A percentile compares a stretch with the other conserved stretches of the same genome.
These are phyloP conservation scores for Nemopilema nomurai DNA, from an alignment of 30 jellyfish, hydroid and myxozoan genomes.

Conservation along the genomic window DNA sequence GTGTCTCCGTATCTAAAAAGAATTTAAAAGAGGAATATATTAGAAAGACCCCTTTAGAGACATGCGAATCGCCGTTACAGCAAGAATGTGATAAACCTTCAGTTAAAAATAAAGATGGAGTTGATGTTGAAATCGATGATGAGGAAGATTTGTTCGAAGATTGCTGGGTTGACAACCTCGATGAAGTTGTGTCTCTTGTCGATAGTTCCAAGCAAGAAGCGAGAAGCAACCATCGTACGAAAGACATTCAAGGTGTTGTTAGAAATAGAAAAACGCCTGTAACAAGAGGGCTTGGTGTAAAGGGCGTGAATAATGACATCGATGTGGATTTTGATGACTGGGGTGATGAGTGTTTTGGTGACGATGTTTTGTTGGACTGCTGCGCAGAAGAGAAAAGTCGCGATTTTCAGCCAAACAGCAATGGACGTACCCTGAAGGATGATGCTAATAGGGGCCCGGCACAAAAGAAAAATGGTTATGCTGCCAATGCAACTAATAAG, in stretches of 20 bases:
- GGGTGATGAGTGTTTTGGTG: conserved; percentile 26
- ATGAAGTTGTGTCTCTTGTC: background rate
- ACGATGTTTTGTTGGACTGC: background rate
- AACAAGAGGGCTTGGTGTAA: background rate
- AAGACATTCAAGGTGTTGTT: no score
- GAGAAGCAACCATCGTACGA: background rate
- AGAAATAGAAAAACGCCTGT: no score
- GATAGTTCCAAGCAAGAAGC: background rate
- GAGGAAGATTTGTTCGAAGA: background rate
- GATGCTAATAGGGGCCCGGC: no score
- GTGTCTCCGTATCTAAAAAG: no score
- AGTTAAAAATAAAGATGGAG: background rate
- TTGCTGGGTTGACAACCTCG: background rate
- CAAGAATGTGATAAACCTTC: background rate
- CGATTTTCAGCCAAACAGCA: no score
- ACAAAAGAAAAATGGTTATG: no score
- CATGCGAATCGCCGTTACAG: background rate
- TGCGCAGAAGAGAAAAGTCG: background rate
- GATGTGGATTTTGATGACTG: conserved; percentile 2
- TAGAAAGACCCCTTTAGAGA: background rate
- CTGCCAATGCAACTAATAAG: no score
- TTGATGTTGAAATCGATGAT: background rate
- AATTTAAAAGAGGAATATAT: background rate
- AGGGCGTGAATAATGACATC: background rate
- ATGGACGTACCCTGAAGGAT: no score